These are phyloP conservation scores for Conger conger DNA, from an alignment of 2,113 vertebrate genomes.

Conservation along the genomic window DNA sequence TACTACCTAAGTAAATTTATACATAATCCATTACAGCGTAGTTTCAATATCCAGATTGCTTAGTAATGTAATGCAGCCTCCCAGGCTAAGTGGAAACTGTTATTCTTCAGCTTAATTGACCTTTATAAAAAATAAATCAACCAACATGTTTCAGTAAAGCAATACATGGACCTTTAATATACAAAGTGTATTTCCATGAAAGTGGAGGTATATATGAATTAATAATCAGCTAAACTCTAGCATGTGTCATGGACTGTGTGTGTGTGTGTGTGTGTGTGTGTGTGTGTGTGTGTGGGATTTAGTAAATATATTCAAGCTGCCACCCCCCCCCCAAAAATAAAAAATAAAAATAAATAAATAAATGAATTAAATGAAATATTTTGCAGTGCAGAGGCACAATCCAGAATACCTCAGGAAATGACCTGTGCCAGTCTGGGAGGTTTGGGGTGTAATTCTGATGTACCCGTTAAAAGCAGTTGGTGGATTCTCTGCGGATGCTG, in stretches of 20 bases:
- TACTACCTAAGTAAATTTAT: conserved; percentile 7
- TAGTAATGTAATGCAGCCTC: conserved; percentile 3
- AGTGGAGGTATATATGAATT: conserved; percentile 14
- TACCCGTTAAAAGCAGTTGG: not conserved
- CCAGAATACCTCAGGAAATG: not conserved
- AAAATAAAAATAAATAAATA: not conserved
- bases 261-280: not conserved
- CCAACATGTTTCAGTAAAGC: conserved; percentile 4
- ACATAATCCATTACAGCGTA: conserved; percentile 3
- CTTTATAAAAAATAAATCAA: conserved; percentile 32
- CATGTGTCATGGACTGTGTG: conserved; percentile 11
- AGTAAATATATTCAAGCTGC: conserved; percentile 35
- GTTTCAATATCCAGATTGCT: not conserved
- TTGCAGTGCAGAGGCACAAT: not conserved
- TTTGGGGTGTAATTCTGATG: not conserved
- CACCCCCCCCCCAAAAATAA: not conserved
- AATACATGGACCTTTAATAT: conserved; percentile 10
- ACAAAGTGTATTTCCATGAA: conserved; percentile 13
- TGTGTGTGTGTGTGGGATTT: not conserved
- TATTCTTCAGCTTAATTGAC: conserved; percentile 13
- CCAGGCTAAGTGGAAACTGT: conserved; percentile 2
- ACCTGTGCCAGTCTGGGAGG: not conserved
- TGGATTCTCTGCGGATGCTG: not conserved
- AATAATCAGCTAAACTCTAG: not conserved
- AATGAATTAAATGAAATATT: not conserved